phyloP scores from a whole-genome alignment of 2,888 invertebrate species.

The Yponomeuta plumbellus region DNA sequence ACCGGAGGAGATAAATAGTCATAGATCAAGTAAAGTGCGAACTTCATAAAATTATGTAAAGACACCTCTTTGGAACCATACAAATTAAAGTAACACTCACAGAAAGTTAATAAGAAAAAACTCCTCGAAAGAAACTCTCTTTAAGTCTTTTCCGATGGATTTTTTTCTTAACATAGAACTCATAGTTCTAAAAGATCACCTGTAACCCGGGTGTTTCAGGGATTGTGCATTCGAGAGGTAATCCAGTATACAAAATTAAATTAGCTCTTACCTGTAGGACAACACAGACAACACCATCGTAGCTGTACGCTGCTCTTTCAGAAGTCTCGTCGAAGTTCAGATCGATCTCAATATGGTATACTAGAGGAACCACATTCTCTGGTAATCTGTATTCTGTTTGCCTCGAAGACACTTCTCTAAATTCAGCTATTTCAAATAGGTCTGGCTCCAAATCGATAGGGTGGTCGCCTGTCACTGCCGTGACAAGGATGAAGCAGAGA shows the following conservation, averaged over 20 bases:
- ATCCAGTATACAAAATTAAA: neutral
- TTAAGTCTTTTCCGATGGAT: too few species aligned
- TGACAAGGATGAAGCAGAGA: neutral
- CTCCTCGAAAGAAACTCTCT: too few species aligned
- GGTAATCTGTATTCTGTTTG: conserved; percentile 55
- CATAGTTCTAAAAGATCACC: too few species aligned
- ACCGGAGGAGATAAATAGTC: too few species aligned
- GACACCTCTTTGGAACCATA: too few species aligned
- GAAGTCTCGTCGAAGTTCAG: conserved; percentile 53
- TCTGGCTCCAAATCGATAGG: conserved; percentile 48
- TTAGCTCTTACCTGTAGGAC: conserved; percentile 45
- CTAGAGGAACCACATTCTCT: conserved; percentile 49
- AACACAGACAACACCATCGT: conserved; percentile 52
- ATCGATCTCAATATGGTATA: conserved; percentile 60
- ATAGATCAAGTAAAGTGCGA: too few species aligned
- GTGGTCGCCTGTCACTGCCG: conserved; percentile 36
- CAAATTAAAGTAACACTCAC: too few species aligned
- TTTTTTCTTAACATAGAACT: too few species aligned
- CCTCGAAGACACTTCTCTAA: conserved; percentile 27
- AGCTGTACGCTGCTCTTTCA: conserved; percentile 49
- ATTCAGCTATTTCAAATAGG: conserved; percentile 30
- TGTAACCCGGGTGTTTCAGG: too few species aligned
- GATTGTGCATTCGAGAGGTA: neutral
- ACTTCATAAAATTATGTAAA: too few species aligned
- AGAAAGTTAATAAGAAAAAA: too few species aligned